phyloP scores from a whole-genome alignment of 2,797 vertebrate genomes.

The Anguilla marmorata region DNA sequence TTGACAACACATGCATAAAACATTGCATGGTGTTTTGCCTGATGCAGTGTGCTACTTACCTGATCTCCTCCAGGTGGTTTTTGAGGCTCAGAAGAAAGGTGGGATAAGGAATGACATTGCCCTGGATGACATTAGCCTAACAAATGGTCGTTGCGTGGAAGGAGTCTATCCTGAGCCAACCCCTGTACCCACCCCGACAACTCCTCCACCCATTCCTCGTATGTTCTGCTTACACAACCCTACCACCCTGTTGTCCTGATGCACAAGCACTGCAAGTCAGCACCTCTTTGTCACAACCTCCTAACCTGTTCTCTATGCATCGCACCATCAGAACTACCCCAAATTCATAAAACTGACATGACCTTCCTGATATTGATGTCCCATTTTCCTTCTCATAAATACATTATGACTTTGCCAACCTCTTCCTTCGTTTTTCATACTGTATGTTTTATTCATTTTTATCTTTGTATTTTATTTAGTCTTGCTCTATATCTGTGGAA shows the following conservation, averaged over 20 bases:
- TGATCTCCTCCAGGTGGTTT: slow-evolving; percentile 71
- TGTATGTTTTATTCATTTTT: no score
- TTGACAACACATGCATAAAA: background rate
- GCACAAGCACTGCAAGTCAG: background rate
- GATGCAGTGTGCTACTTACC: background rate
- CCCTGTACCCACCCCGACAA: slow-evolving; percentile 63
- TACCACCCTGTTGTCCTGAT: background rate
- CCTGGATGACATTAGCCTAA: slow-evolving; percentile 84
- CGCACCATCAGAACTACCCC: background rate
- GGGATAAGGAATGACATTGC: slow-evolving; percentile 74
- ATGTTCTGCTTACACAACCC: slow-evolving; percentile 48
- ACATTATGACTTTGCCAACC: background rate
- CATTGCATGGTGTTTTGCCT: background rate
- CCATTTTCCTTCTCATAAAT: background rate
- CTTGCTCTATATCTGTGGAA: no score
- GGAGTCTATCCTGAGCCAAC: slow-evolving; percentile 79
- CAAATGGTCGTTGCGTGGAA: slow-evolving; percentile 70
- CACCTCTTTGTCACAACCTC: background rate
- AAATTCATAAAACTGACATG: background rate
- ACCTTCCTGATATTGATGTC: background rate
- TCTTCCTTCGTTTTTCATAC: no score
- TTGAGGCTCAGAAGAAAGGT: slow-evolving; percentile 76
- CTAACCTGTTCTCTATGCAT: background rate
- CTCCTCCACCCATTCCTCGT: slow-evolving; percentile 72
- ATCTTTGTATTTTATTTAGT: no score